Percentiles rank a stretch among this genome's conserved stretches.
Evolutionary conservation across 2,888 invertebrate species (phyloP).

Genomic region (Notodonta dromedarius): DNA sequence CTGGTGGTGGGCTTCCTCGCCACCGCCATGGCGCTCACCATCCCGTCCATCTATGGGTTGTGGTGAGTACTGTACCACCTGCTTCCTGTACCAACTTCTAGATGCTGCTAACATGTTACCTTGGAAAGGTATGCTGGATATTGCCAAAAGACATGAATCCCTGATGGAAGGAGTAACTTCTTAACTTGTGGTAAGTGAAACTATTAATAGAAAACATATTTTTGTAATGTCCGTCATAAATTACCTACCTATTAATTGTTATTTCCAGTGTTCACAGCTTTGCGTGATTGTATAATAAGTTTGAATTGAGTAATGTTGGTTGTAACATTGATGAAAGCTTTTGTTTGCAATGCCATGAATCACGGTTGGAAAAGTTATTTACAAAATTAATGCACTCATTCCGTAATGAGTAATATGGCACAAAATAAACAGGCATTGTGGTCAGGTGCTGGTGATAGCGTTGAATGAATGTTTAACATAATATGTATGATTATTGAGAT

Average conservation of each 20-base stretch:
- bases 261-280: too few species aligned
- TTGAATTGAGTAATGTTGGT: neutral
- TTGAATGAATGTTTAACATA: too few species aligned
- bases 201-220: too few species aligned
- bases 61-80: conserved; percentile 87
- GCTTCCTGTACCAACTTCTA: neutral
- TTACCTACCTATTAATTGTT: too few species aligned
- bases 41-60: conserved; percentile 98
- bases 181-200: too few species aligned
- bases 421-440: too few species aligned
- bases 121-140: neutral
- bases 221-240: too few species aligned
- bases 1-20: conserved; percentile 95
- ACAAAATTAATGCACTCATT: neutral
- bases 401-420: too few species aligned
- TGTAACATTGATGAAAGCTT: neutral
- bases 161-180: too few species aligned
- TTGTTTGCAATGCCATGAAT: neutral
- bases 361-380: neutral
- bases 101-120: neutral
- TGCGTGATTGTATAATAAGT: too few species aligned
- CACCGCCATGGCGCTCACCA: conserved; percentile 98
- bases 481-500: too few species aligned
- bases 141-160: neutral
- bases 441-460: too few species aligned